Evolutionary conservation across 2,888 invertebrate species (phyloP).

Genomic region (Mechanitis messenoides): DNA sequence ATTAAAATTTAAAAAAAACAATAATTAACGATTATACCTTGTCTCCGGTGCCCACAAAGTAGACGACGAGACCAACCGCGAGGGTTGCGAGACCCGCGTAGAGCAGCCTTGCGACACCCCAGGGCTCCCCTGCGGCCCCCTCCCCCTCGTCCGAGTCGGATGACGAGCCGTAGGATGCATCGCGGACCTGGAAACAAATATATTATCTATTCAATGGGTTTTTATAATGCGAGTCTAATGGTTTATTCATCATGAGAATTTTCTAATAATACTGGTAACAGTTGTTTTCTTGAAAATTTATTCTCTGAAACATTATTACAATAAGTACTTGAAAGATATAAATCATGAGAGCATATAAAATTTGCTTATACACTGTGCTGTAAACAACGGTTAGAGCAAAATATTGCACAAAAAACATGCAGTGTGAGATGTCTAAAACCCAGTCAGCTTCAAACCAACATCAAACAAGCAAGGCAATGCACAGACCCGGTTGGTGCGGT

Average conservation of each 20-base stretch:
- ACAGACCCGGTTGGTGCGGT: conserved; percentile 89
- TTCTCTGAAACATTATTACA: too few relatives aligned
- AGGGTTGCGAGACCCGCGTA: conserved; percentile 91
- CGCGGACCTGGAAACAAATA: conserved; percentile 81
- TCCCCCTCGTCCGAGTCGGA: conserved; percentile 81
- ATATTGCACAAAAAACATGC: background rate
- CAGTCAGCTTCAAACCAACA: background rate
- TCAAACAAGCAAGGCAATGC: background rate
- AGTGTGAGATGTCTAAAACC: background rate
- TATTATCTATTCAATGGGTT: background rate
- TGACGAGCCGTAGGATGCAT: conserved; percentile 87
- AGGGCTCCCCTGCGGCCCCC: conserved; percentile 82
- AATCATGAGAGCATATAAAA: too few relatives aligned
- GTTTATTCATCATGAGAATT: background rate
- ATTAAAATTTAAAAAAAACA: too few relatives aligned
- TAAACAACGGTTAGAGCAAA: too few relatives aligned
- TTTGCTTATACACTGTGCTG: too few relatives aligned
- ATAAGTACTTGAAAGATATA: too few relatives aligned
- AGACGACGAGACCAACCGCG: conserved; percentile 89
- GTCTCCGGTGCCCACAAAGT: conserved; percentile 93
- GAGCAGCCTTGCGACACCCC: conserved; percentile 88
- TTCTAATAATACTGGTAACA: too few relatives aligned
- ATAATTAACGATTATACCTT: conserved; percentile 65
- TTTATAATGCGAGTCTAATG: background rate
- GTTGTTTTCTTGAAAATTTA: too few relatives aligned